Evolutionary conservation across 2,797 vertebrate species (phyloP).

Genomic region (Tapirus indicus): DNA sequence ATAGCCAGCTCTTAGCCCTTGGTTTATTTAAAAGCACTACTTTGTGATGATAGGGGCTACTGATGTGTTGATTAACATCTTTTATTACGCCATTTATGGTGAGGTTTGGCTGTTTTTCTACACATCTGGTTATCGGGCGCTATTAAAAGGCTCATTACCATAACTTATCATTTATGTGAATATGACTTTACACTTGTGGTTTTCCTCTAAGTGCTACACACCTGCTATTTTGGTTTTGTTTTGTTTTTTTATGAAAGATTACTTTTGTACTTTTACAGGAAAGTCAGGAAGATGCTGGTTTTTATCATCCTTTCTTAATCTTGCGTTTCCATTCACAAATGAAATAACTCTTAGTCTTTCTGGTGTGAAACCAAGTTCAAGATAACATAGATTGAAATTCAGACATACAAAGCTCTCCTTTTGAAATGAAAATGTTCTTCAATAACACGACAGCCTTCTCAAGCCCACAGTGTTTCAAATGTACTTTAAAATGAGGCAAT

Average conservation of each 20-base stretch:
- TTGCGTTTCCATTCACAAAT: conserved; percentile 57
- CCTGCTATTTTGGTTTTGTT: conserved; percentile 60
- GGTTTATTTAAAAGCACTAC: conserved; percentile 42
- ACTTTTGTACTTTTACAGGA: conserved; percentile 31
- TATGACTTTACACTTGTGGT: conserved; percentile 44
- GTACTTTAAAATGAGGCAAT: conserved; percentile 78
- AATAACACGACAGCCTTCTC: conserved; percentile 41
- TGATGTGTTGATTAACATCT: conserved; percentile 63
- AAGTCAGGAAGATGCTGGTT: conserved; percentile 8
- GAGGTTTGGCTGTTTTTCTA: conserved; percentile 45
- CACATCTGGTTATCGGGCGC: conserved; percentile 72
- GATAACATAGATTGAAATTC: conserved; percentile 75
- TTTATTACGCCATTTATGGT: conserved; percentile 41
- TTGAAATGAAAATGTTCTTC: conserved; percentile 77
- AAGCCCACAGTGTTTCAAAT: conserved; percentile 73
- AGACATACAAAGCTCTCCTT: conserved; percentile 67
- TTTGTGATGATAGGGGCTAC: not conserved
- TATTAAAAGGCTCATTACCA: conserved; percentile 70
- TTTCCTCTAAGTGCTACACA: conserved; percentile 63
- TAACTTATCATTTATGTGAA: conserved; percentile 77
- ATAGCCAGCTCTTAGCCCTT: not conserved
- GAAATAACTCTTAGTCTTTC: conserved; percentile 64
- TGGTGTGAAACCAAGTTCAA: conserved; percentile 65
- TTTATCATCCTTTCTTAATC: conserved; percentile 58
- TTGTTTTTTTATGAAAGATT: conserved; percentile 55